Percentiles rank a stretch among this genome's conserved stretches.
phyloP scores from a whole-genome alignment of 2,797 vertebrate genomes.

The Nannoperca obscura region DNA sequence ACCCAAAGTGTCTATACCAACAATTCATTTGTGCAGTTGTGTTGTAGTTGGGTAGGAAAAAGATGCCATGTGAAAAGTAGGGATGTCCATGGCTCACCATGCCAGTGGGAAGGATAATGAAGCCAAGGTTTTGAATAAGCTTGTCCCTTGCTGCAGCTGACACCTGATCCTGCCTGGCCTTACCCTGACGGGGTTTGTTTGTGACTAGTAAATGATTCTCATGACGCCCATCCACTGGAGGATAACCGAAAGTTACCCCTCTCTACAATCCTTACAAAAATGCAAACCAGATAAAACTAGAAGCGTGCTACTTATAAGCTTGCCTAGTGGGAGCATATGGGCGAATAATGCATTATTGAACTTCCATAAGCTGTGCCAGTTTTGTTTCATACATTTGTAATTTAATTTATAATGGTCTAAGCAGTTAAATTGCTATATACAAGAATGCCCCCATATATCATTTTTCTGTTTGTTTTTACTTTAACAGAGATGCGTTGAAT shows the following conservation, averaged over 20 bases:
- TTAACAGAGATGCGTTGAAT: conserved; percentile 91
- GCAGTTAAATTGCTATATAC: too few species aligned
- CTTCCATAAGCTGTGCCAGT: neutral
- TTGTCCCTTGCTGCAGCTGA: conserved; percentile 37
- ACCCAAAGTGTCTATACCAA: neutral
- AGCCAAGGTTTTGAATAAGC: conserved; percentile 40
- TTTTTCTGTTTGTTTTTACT: neutral
- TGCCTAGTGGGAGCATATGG: neutral
- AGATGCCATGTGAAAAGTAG: neutral
- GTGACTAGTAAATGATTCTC: conserved; percentile 42
- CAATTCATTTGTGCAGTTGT: neutral
- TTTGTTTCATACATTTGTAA: neutral
- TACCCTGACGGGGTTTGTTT: conserved; percentile 50
- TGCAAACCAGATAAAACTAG: conserved; percentile 12
- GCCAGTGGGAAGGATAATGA: conserved; percentile 15
- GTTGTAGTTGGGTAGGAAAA: neutral
- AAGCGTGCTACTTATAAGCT: neutral
- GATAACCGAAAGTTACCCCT: conserved; percentile 48
- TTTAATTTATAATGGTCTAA: conserved; percentile 6
- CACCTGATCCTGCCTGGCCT: conserved; percentile 55
- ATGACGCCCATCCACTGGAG: conserved; percentile 27
- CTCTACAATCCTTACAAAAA: conserved; percentile 1
- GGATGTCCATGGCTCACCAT: neutral
- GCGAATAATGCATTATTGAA: conserved; percentile 26
- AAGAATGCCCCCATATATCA: too few species aligned